Base-by-base conservation (phyloP, 92 coral and sea anemone genomes). In the Bergia puertoricense region DNA sequence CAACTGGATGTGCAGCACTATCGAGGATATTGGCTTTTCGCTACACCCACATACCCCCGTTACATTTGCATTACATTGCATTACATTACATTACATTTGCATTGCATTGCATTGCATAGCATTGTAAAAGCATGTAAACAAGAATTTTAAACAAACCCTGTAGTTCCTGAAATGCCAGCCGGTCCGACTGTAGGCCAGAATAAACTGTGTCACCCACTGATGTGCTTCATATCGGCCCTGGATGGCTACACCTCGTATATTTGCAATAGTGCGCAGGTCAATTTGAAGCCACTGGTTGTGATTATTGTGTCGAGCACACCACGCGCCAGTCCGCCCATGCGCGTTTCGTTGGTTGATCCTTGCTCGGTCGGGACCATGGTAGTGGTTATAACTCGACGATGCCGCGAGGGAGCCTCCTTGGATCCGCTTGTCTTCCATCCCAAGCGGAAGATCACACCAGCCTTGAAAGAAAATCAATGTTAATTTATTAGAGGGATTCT, bases 191-290 rank as follows among this genome's bases (percentile, higher is more conserved):
- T 84, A 84, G 2, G 77, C 71, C 23, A 84, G 57, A 71, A 46
- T 84, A 50, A n/a, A 84, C 62, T 46, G 87, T 69, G 87, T 84
- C 78, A 84, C 87, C 87, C 87, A 84, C 44, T 84, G 87, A 37
- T 84, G 44, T 15, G 87, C 87, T 46, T 84, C 87, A 23, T 84
- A 69, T 8, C 87, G 87, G 23, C 87, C 87, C 56, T 84, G 87
- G 41, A 50, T 84, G 11, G 87, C 87, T 16, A 84, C 67, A 51
- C 87, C 87, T 36, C 87, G 87, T 72, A 84, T 39, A 36, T 84
- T 69, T 1, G 87, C 79, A 16, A 69, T 48, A 11, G 22, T n/a
- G 13, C 67, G 39, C n/a, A 84, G 66, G 40, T 84, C 87, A 69
- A 84, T 71, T n/a, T 84, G 87, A 23, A 84, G 87, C 87, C 87